These are phyloP conservation scores for Petrocephalus zakoni DNA, from an alignment of 2,113 vertebrate species.

Conservation along the genomic window DNA sequence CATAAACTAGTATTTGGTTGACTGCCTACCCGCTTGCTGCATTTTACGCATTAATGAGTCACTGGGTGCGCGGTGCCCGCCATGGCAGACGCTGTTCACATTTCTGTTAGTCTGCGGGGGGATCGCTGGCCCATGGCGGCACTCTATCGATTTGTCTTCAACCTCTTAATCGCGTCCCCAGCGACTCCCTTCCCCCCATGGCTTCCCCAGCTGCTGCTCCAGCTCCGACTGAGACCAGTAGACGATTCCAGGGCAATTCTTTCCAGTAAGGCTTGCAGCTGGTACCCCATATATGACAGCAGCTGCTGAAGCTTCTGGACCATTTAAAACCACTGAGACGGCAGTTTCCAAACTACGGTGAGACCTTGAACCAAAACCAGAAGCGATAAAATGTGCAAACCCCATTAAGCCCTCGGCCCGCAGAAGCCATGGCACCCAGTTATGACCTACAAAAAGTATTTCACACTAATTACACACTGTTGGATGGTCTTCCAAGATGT, in stretches of 20 bases:
- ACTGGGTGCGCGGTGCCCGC: neutral
- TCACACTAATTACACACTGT: neutral
- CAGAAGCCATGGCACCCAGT: neutral
- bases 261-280: neutral
- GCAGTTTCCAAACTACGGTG: neutral
- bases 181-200: neutral
- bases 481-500: neutral
- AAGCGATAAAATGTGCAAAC: neutral
- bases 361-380: neutral
- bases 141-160: neutral
- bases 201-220: neutral
- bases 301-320: neutral
- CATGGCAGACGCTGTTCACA: neutral
- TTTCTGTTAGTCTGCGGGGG: neutral
- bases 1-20: neutral
- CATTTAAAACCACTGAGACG: neutral
- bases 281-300: neutral
- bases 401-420: neutral
- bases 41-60: neutral
- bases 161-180: neutral
- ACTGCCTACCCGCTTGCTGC: neutral
- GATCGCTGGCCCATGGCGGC: neutral
- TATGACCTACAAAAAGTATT: neutral
- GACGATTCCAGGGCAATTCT: neutral
- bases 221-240: neutral